Base-by-base conservation (phyloP, 2,113 vertebrate species). In the Sander lucioperca region DNA sequence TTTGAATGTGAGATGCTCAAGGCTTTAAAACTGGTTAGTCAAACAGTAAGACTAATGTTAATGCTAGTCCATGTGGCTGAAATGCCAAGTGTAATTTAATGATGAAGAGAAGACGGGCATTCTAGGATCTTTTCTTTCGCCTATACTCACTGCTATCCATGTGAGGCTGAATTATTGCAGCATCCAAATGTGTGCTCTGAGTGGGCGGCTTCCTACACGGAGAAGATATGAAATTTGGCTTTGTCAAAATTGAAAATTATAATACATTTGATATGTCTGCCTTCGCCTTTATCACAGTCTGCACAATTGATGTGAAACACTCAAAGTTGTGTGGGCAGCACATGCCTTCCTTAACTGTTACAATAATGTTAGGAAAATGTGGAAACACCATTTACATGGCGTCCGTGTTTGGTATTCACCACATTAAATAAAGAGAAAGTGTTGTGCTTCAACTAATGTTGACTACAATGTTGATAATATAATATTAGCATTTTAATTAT, bases 221-320 rank as follows among this genome's bases (percentile, higher is more conserved):
- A 67, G 21, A 53, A 53, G 74, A 88, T 79, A 75, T 78, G 67
- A 85, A 72, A 77, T 81, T 83, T 39, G 18, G 80, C 53, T 87
- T 84, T 79, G 78, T 87, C 85, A 82, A 77, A 90, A 87, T 85
- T 76, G 61, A 87, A 86, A 90, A 91, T 87, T 68, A 79, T 62
- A 83, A 89, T 79, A 74, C 79, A 84, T 82, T 88, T 77, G 82
- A 89, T 88, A 85, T 39, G 81, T 85, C 82, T 83, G 66, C 50
- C 66, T 80, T 87, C 66, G 70, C 77, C 88, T 88, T 80, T 33
- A 77, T 67, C 73, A 3, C 69, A 51, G 51, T 80, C 50, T 12
- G 80, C 25, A 78, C 72, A 80, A 86, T 27, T 85, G 81, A 88
- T 83, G 64, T 74, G 69, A 81, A 87, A 62, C 47, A 68, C 43